These are phyloP conservation scores for Hydrotaea cyrtoneurina DNA, from an alignment of 2,888 invertebrate genomes.

Conservation along the genomic window DNA sequence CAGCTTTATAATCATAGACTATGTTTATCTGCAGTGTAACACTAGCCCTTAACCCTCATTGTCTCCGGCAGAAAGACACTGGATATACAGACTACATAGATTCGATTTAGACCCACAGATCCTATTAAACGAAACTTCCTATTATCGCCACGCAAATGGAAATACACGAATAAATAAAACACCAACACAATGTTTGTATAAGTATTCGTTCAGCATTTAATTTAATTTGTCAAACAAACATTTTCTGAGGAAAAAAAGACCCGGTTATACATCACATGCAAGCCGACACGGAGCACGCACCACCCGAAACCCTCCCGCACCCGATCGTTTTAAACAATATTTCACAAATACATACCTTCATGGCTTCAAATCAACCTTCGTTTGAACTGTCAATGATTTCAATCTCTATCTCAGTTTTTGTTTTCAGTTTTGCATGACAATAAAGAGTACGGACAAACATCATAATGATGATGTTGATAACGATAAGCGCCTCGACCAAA, in stretches of 20 bases:
- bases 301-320: not conserved
- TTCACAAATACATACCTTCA: not conserved
- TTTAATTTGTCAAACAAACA: constrained; percentile 58
- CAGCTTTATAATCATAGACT: too few relatives aligned
- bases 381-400: not conserved
- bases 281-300: not conserved
- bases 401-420: not conserved
- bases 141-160: not conserved
- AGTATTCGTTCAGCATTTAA: constrained; percentile 50
- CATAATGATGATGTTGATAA: constrained; percentile 22
- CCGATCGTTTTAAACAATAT: not conserved
- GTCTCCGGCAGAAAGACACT: too few relatives aligned
- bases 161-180: not conserved
- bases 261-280: not conserved
- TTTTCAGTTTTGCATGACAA: not conserved
- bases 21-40: too few relatives aligned
- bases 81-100: too few relatives aligned
- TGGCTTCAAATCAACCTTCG: not conserved
- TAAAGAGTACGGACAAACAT: not conserved
- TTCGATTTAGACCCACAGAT: too few relatives aligned
- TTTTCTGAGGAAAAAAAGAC: constrained; percentile 8
- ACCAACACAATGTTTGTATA: constrained; percentile 11
- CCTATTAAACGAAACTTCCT: not conserved
- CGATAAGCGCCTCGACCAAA: constrained; percentile 5
- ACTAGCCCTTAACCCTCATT: too few relatives aligned